Evolutionary conservation across 1,140 invertebrate genomes (phyloP).

Genomic region (Drosophila setifemur): DNA sequence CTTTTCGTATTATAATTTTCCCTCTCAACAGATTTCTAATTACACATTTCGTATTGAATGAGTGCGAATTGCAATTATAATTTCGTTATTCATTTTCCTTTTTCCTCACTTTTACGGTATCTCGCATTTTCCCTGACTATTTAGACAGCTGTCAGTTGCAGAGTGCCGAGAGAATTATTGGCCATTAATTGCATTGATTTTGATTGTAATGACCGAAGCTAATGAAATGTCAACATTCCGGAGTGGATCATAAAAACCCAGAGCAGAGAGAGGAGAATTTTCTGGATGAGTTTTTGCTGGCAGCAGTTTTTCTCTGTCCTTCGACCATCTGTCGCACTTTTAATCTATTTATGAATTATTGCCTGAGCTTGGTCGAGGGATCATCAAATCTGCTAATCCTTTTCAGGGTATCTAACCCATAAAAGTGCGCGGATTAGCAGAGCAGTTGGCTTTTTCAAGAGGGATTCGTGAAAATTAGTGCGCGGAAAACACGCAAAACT

Average conservation of each 20-base stretch:
- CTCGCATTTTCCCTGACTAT: not conserved
- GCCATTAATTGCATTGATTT: constrained; percentile 37
- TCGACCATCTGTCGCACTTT: constrained; percentile 54
- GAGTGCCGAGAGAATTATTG: constrained; percentile 17
- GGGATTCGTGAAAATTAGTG: constrained; percentile 57
- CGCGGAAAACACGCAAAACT: constrained; percentile 71
- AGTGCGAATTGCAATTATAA: constrained; percentile 1
- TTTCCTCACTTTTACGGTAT: constrained; percentile 7
- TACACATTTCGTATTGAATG: constrained; percentile 1
- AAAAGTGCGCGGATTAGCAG: constrained; percentile 45
- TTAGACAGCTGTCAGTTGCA: constrained; percentile 12
- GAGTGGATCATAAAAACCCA: not conserved
- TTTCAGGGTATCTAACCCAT: constrained; percentile 32
- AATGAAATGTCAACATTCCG: constrained; percentile 25
- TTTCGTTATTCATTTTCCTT: constrained; percentile 5
- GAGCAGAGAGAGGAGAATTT: no score
- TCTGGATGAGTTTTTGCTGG: no score
- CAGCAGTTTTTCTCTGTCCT: not conserved
- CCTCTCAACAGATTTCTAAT: not conserved
- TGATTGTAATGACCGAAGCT: constrained; percentile 26
- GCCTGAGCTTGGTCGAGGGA: constrained; percentile 16
- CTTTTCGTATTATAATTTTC: not conserved
- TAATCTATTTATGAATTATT: constrained; percentile 77
- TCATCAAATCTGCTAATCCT: constrained; percentile 63
- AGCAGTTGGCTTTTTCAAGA: constrained; percentile 8